Evolutionary conservation across 2,888 invertebrate species (phyloP), one percentile per base, ranked within the genome.

Genomic region (Cephus sareptanus): DNA sequence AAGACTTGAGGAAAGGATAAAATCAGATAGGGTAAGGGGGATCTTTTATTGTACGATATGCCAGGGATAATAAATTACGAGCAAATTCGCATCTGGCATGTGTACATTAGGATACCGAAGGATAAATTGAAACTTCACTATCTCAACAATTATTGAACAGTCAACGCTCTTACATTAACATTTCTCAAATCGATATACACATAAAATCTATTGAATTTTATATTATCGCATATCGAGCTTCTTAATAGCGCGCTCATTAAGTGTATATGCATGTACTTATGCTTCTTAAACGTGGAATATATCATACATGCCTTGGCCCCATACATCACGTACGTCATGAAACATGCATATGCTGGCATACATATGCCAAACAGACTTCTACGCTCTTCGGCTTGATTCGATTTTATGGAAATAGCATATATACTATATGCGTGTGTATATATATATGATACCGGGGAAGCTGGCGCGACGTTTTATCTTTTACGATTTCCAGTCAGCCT

Each of bases 401-500:
- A 23, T 56, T 56, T 56, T 56, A 56, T 56, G 56, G 23, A 56
- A 56, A 56, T 56, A 56, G 56, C 56, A 56, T 23, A 56, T 56
- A 56, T 56, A 40, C 6, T 40, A 56, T 56, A 56, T 23, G 9
- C 23, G 0, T 56, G 1, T 23, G 23, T 23, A 56, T 37, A 56
- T 23, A 6, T 9, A 9, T 56, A 23, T 6, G 23, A 23, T 56
- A 23, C 56, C 9, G 23, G 23, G 56, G 56, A 56, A 56, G 71
- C 71, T 34, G 82, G 80, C 77, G 76, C 73, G 76, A 75, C 79
- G 83, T 77, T 83, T 86, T 85, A 86, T 87, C 86, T 86, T 87
- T 87, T 85, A 87, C 85, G 86, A 86, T 83, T 83, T 82, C 79
- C 82, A 79, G 82, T 81, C 83, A 82, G 82, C 82, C 82, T 84